Evolutionary conservation across 2,113 vertebrate species (phyloP), one percentile per base, ranked within the genome.

Genomic region (Struthio camelus): DNA sequence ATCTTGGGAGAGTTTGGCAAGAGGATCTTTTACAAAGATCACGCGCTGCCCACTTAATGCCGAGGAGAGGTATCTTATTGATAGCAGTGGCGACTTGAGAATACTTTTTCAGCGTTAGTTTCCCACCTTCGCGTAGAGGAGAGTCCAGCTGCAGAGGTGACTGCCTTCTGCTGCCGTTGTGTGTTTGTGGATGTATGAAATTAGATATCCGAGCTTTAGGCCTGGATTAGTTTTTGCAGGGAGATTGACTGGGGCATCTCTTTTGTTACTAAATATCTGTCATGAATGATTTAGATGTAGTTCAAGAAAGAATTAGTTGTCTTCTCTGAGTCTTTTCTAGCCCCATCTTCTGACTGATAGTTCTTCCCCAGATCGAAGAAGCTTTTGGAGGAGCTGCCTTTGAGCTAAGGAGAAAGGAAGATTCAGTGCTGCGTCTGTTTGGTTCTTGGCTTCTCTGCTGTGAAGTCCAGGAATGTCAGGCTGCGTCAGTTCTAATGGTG

Each of bases 191-290:
- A 0, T 14, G 14, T 20, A 1, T 25, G 19, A 53, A 65, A 36
- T 38, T 16, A 11, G 28, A 8, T 32, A 1, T 3, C 0, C 19
- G 9, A 0, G n/a, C 3, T 2, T 61, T 16, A 84, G 20, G 15
- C 6, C 19, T 11, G n/a, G n/a, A 10, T 84, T 32, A 19, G 32
- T 42, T 48, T n/a, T 3, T 2, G 11, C 1, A 0, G 3, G 13
- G 32, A 40, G 46, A 30, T 40, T 58, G 65, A 11, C 50, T n/a
- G 44, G 40, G 30, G 27, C 5, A 1, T 28, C 34, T 3, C 10
- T n/a, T n/a, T 36, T 53, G 15, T 36, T 65, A 22, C 22, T 40
- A 20, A 11, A 10, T 10, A 4, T 38, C 12, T 76, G 25, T 23
- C 1, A 0, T 14, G 56, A 44, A 34, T 2, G 2, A 8, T 20